phyloP scores from a whole-genome alignment of 2,888 invertebrate species.

The Aspidiotus destructor region DNA sequence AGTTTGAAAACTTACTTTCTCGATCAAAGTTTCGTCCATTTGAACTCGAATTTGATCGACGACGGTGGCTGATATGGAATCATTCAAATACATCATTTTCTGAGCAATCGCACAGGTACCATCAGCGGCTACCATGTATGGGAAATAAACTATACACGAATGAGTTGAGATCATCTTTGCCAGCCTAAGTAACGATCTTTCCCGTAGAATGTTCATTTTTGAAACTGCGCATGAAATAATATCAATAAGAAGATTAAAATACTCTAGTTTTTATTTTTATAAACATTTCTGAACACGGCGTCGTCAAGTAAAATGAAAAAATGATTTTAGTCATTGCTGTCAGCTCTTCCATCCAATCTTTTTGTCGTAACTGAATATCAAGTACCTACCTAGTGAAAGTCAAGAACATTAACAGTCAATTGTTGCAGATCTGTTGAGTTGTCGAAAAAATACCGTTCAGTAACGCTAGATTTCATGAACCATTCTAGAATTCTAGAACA shows the following conservation, averaged over 20 bases:
- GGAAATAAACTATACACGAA: conserved; percentile 38
- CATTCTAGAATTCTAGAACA: too few species aligned
- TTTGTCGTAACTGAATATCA: too few species aligned
- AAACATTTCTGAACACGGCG: too few species aligned
- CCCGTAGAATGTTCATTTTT: conserved; percentile 36
- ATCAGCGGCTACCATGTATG: conserved; percentile 36
- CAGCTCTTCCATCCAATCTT: too few species aligned
- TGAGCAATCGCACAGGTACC: conserved; percentile 37
- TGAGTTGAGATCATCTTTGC: conserved; percentile 36
- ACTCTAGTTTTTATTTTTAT: too few species aligned
- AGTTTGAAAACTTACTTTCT: conserved; percentile 33
- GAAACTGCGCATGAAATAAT: conserved; percentile 34
- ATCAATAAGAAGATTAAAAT: not conserved
- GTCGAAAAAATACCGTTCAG: too few species aligned
- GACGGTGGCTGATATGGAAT: conserved; percentile 47
- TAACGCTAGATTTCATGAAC: too few species aligned
- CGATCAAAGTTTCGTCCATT: conserved; percentile 39
- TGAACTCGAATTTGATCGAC: conserved; percentile 44
- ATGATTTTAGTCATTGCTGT: too few species aligned
- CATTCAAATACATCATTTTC: conserved; percentile 40
- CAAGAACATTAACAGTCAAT: too few species aligned
- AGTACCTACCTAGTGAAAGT: too few species aligned
- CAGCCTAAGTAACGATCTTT: conserved; percentile 36
- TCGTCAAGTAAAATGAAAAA: too few species aligned
- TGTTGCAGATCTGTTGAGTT: too few species aligned